Conservation (phyloP, 2,113 vertebrate genomes). For the Hyperopisus bebe region DNA sequence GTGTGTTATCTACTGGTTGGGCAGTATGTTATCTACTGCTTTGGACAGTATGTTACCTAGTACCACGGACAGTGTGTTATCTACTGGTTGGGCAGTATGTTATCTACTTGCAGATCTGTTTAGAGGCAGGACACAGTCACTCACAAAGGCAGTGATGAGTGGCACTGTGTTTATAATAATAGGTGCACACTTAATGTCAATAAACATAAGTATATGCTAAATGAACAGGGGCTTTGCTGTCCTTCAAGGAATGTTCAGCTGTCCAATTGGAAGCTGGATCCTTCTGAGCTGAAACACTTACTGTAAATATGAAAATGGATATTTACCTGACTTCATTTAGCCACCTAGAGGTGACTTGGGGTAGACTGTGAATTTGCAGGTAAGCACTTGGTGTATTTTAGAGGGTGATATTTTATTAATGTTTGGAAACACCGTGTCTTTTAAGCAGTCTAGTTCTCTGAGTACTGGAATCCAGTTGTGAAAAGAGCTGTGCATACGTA, state of each 20-base stretch:
- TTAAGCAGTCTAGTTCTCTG: not conserved
- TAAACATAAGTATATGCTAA: too few species aligned
- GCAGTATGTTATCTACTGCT: not conserved
- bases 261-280: not conserved
- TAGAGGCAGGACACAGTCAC: too few species aligned
- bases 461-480: not conserved
- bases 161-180: not conserved
- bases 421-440: not conserved
- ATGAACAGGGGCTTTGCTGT: not conserved
- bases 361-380: not conserved
- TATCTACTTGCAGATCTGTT: too few species aligned
- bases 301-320: not conserved
- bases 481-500: not conserved
- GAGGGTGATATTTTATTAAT: not conserved
- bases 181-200: not conserved
- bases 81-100: too few species aligned
- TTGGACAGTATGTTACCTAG: not conserved
- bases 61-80: not conserved
- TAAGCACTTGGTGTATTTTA: not conserved
- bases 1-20: too few species aligned
- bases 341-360: not conserved
- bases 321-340: not conserved
- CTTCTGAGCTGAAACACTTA: not conserved
- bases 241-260: not conserved
- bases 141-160: too few species aligned